Base-by-base conservation (phyloP, 2,113 vertebrate species). In the Lepus americanus region DNA sequence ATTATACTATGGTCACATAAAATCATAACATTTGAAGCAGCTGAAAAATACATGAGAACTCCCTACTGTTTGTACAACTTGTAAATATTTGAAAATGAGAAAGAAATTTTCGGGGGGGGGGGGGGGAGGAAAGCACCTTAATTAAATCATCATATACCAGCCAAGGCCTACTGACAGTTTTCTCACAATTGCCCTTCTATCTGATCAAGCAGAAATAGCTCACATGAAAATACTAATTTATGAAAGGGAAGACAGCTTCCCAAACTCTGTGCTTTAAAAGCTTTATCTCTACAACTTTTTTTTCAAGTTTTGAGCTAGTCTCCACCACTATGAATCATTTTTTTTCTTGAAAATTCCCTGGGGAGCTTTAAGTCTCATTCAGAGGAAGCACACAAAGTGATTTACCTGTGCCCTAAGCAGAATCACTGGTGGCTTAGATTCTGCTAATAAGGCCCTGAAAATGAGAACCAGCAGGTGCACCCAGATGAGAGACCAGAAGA, bases 321-420 rank as follows among this genome's bases (percentile, higher is more conserved):
- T 91, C 84, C 36, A 85, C 78, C 81, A 80, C 23, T 23, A 49
- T 33, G 33, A 76, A 89, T 94, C 51, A 64, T 61, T 87, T 90
- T 95, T 74, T 95, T 74, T 94, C 70, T 73, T 69, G 19, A 64
- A 94, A 92, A 7, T 89, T 89, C 72, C 93, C 89, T 86, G 27
- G n/a, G 55, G 83, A 64, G 29, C 22, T 86, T 70, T 11, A 90
- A 88, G 77, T 59, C 29, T 27, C 51, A 31, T 31, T 79, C 36
- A 12, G 44, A 90, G 33, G 27, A 66, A 93, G 11, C n/a, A 86
- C 79, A 80, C 33, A 69, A 14, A 92, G 49, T 87, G 59, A 87
- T 13, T 66, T 63, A 31, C 53, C 87, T 93, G n/a, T 93, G 82
- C 73, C 69, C 85, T 39, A 44, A 51, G 66, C 70, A 39, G 61